A percentile compares a stretch with the other conserved stretches of the same genome.
Conservation (phyloP, 2,113 vertebrate genomes). For the Zeus faber region DNA sequence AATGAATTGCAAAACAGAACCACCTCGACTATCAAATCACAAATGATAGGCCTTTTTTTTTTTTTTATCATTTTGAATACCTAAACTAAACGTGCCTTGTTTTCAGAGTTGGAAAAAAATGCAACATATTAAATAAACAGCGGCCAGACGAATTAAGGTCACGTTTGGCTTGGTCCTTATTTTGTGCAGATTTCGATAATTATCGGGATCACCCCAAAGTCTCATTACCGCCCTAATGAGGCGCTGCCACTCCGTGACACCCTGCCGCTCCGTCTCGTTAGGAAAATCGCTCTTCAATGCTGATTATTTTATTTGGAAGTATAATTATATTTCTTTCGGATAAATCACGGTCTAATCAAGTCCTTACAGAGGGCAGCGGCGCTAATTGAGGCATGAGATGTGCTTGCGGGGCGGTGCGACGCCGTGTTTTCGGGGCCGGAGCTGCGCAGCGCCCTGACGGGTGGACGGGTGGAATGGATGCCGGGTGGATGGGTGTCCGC, state of each 20-base stretch:
- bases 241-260: conserved; percentile 96
- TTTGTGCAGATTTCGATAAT: conserved; percentile 78
- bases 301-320: conserved; percentile 99
- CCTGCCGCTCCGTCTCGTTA: conserved; percentile 97
- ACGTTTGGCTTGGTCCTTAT: conserved; percentile 76
- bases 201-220: conserved; percentile 87
- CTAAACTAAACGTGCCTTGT: conserved; percentile 20
- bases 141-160: conserved; percentile 72
- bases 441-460: no score
- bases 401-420: conserved; percentile 69
- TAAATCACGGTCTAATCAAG: conserved; percentile 99
- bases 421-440: conserved; percentile 50
- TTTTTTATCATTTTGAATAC: not conserved
- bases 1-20: not conserved
- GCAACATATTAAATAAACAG: conserved; percentile 64
- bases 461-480: conserved; percentile 32
- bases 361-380: conserved; percentile 93
- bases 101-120: conserved; percentile 21
- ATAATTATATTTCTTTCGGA: conserved; percentile 99
- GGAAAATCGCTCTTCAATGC: conserved; percentile 99
- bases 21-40: not conserved
- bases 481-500: conserved; percentile 37
- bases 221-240: conserved; percentile 97
- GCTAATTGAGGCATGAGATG: conserved; percentile 96
- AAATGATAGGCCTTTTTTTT: no score